Base-by-base conservation (phyloP, 2,113 vertebrate species). In the Cyanocitta stelleri region DNA sequence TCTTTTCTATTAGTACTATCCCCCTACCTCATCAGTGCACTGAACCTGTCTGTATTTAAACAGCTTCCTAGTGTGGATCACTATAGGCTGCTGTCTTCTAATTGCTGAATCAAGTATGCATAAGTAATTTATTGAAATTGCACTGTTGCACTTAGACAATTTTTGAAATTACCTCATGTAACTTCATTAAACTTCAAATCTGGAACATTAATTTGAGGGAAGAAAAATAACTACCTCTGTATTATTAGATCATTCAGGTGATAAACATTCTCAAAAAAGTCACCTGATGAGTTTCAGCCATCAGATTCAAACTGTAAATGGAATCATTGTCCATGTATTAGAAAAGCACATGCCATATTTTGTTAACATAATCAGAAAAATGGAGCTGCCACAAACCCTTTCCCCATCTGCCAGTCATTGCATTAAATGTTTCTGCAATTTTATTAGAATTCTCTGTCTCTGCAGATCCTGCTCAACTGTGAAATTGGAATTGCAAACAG, bases 401-500 rank as follows among this genome's bases (percentile, higher is more conserved):
- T 97, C 84, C 69, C 96, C 95, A 97, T 97, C 98, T 98, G 98
- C 95, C 98, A 98, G 95, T 98, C 98, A 98, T 80, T 97, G 95
- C 96, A 95, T 98, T 98, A 98, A 98, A 97, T 92, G 97, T 92
- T 97, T 97, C 97, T 97, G 97, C 96, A 95, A 88, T 98, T 98
- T 98, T 98, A 98, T 98, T 98, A 97, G 92, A 98, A 98, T 97
- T 97, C 94, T 98, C 96, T 98, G 96, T 96, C 97, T 97, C 97
- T 98, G 95, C 92, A 98, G 96, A 97, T 98, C 93, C 97, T 96
- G 96, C 93, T 98, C 98, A 97, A 93, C 98, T 98, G 98, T 98
- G 98, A 98, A 98, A 98, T 98, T 98, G 97, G 97, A 98, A 98
- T 96, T 97, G 97, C 96, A 98, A 98, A 98, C 98, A 98, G 97